These are phyloP conservation scores for Sebastes taczanowskii DNA, from an alignment of 2,797 vertebrate genomes.

Conservation along the genomic window DNA sequence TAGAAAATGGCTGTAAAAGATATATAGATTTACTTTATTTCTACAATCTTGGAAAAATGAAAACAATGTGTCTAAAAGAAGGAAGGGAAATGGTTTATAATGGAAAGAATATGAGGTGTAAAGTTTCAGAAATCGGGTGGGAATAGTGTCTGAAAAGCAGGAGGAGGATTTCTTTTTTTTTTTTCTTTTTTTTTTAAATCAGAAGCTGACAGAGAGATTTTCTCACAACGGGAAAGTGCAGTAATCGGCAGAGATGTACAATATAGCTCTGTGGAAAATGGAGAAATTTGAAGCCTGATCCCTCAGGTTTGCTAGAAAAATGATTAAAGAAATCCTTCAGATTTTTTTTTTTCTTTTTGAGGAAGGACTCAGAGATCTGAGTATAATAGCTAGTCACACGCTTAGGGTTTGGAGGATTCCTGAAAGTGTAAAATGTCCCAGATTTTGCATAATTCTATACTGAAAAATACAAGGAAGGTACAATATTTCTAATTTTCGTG, in stretches of 20 bases:
- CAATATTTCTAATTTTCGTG: background rate
- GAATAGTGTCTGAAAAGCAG: background rate
- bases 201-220: conserved; percentile 8
- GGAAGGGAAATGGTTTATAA: background rate
- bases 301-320: background rate
- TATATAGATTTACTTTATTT: background rate
- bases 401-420: background rate
- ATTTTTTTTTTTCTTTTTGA: background rate
- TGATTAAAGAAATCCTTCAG: background rate
- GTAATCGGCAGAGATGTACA: background rate
- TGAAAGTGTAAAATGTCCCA: background rate
- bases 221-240: background rate
- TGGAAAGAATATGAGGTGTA: background rate
- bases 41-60: background rate
- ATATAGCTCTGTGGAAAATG: background rate
- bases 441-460: background rate
- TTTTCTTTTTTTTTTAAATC: background rate
- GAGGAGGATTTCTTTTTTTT: background rate
- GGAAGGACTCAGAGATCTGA: background rate
- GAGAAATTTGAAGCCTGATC: conserved; percentile 9
- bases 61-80: no score
- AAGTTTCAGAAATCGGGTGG: background rate
- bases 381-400: background rate
- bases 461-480: background rate
- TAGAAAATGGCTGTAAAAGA: background rate